Conservation (phyloP, 1,140 invertebrate genomes). For the Druon quercuslanigerum region DNA sequence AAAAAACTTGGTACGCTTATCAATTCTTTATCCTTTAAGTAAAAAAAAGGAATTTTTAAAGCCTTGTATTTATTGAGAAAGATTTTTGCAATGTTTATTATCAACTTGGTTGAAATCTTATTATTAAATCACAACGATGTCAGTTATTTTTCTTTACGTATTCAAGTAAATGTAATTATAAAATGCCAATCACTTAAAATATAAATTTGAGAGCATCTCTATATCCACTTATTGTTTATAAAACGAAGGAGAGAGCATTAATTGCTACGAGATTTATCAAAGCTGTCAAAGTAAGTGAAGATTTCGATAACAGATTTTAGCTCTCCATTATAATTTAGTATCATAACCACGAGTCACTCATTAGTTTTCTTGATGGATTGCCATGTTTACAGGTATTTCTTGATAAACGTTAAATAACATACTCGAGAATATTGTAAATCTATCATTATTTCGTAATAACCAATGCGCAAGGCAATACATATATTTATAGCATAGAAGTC, state of each 20-base stretch:
- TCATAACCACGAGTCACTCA: constrained; percentile 21
- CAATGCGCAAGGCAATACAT: background rate
- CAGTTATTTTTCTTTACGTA: too few relatives aligned
- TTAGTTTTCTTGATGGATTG: constrained; percentile 22
- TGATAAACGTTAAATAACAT: constrained; percentile 11
- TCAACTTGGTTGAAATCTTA: too few relatives aligned
- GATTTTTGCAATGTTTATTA: too few relatives aligned
- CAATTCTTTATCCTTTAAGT: too few relatives aligned
- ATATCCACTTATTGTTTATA: background rate
- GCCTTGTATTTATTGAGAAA: too few relatives aligned
- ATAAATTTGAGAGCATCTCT: constrained; percentile 18
- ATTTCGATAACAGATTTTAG: constrained; percentile 9
- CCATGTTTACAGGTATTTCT: constrained; percentile 8
- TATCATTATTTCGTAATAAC: constrained; percentile 8
- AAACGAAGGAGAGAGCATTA: background rate
- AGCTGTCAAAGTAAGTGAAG: constrained; percentile 26
- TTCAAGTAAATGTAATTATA: background rate
- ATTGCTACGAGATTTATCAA: constrained; percentile 7
- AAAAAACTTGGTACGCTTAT: too few relatives aligned
- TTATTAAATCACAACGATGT: too few relatives aligned
- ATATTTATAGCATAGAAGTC: background rate
- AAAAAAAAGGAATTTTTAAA: too few relatives aligned
- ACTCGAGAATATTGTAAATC: constrained; percentile 10
- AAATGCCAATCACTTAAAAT: background rate
- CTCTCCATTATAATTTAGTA: constrained; percentile 26